Evolutionary conservation across 2,113 vertebrate genomes (phyloP), one percentile per base, ranked within the genome.

Genomic region (Castor canadensis): DNA sequence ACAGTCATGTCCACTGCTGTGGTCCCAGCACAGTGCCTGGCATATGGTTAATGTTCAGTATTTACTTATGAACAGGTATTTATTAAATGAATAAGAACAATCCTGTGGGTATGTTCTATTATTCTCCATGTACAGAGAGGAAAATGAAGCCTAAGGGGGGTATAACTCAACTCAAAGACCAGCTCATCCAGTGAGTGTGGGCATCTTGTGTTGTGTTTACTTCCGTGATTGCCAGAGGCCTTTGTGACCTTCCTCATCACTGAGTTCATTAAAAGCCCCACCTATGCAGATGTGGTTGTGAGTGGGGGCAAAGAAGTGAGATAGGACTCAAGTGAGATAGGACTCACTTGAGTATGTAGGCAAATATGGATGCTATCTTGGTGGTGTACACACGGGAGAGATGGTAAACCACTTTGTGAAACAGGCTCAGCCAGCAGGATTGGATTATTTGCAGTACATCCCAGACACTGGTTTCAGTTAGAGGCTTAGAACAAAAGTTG

Each of bases 251-350:
- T 88, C 3, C 11, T 52, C 71, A 77, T 84, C 3, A 0, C 43
- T 89, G 4, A 43, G 52, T 22, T 91, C 47, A 91, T 87, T 94
- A 86, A 88, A 64, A 10, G 22, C 43, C 20, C 45, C 16, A 83
- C 73, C 66, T 87, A 7, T 91, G 56, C 64, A 93, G 80, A 40
- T 87, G 83, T 87, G 84, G 89, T 95, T 52, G 88, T 95, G 67
- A 85, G 30, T 73, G 9, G 47, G 64, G 52, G 47, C 9, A 26
- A 52, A 64, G 66, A 93, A 86, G 32, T 47, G 54, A 90, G 49
- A 49, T 5, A 80, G 84, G 60, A 76, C 43, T n/a, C n/a, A 93
- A 86, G 32, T 47, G 54, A 90, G 49, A 49, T 5, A 80, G 84
- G 60, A 76, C 43, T n/a, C n/a, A n/a, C n/a, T n/a, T n/a, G n/a